Evolutionary conservation across 64 coral and sea anemone genomes (phyloP).

Genomic region (Stichodactyla mertensii): DNA sequence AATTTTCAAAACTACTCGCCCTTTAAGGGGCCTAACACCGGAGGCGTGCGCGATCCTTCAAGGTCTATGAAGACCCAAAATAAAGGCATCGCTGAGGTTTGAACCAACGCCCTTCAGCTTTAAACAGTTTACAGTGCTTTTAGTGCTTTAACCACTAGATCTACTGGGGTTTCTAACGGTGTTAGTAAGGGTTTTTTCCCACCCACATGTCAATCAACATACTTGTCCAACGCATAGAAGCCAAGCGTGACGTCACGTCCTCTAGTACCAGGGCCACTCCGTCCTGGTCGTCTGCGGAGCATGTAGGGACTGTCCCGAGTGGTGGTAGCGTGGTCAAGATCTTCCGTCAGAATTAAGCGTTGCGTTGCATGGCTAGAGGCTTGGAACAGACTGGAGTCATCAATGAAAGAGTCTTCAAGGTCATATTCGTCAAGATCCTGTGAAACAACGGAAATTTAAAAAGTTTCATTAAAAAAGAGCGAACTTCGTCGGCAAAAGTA

Average conservation of each 20-base stretch:
- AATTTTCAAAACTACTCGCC: too few species aligned
- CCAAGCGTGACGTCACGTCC: background rate
- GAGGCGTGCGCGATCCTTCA: too few species aligned
- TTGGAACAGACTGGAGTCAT: slow-evolving; percentile 10
- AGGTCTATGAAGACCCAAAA: too few species aligned
- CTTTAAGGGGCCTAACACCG: too few species aligned
- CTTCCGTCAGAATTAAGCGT: background rate
- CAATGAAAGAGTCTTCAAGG: slow-evolving; percentile 55
- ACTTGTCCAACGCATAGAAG: background rate
- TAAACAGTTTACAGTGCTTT: background rate
- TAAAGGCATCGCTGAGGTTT: background rate
- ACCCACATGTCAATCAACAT: background rate
- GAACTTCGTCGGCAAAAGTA: background rate
- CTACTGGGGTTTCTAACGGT: background rate
- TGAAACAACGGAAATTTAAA: slow-evolving; percentile 5
- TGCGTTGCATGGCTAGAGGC: background rate
- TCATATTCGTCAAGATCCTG: slow-evolving; percentile 52
- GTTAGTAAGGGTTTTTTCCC: background rate
- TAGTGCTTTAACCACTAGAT: background rate
- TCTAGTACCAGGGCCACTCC: background rate
- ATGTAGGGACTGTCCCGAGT: slow-evolving; percentile 4
- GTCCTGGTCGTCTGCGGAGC: background rate
- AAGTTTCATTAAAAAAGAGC: background rate
- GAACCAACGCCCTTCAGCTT: slow-evolving; percentile 5
- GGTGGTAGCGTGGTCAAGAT: background rate